These are phyloP conservation scores for Proisotoma minuta DNA, from an alignment of 2,888 invertebrate species.

Conservation along the genomic window DNA sequence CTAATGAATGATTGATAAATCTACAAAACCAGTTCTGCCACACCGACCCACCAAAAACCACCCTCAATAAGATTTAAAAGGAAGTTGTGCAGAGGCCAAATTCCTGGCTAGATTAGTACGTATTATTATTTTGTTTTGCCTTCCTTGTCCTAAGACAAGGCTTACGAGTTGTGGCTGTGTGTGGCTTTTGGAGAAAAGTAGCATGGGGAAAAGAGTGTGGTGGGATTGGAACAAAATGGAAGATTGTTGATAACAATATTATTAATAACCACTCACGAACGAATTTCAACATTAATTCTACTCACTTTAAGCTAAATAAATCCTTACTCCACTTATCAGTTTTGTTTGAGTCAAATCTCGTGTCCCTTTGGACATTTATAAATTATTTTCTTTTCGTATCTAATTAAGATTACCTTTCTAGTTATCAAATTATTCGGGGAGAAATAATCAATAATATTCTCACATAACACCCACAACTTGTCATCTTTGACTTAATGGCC, in stretches of 20 bases:
- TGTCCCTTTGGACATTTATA: slow-evolving; percentile 1
- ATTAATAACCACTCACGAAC: background rate
- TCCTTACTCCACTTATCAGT: slow-evolving; percentile 3
- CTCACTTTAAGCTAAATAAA: slow-evolving; percentile 10
- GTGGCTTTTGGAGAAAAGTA: slow-evolving; percentile 9
- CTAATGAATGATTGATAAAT: slow-evolving; percentile 19
- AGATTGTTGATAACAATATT: slow-evolving; percentile 11
- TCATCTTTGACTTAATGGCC: background rate
- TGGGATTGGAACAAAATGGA: slow-evolving; percentile 13
- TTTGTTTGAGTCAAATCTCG: too few species aligned
- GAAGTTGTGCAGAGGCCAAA: slow-evolving; percentile 5
- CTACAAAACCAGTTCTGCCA: background rate
- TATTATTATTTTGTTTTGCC: background rate
- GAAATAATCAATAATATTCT: background rate
- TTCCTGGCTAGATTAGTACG: too few species aligned
- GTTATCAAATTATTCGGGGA: background rate
- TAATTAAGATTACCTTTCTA: slow-evolving; percentile 2
- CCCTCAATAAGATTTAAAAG: background rate
- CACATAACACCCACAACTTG: background rate
- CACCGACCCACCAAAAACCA: slow-evolving; percentile 15
- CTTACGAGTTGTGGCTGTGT: background rate
- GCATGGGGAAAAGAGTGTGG: background rate
- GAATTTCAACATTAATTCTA: slow-evolving; percentile 18
- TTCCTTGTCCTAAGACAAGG: slow-evolving; percentile 3
- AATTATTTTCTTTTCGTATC: slow-evolving; percentile 1